Base-by-base conservation (phyloP, 2,888 invertebrate genomes). In the Tinea trinotella region DNA sequence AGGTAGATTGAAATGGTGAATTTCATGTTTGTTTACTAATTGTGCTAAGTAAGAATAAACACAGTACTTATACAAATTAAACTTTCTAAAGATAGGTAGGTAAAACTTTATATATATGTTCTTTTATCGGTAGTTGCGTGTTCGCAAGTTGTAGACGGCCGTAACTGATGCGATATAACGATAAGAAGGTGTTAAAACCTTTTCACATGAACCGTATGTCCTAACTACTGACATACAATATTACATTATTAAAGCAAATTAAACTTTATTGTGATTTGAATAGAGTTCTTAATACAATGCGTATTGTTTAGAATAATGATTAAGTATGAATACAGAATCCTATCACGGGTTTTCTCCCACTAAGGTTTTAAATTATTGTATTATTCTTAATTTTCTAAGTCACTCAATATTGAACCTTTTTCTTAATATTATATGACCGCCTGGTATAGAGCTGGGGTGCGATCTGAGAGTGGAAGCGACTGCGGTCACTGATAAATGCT, bases 181-280 rank as follows among this genome's bases (percentile, higher is more conserved):
- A 40, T 40, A 40, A 40, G 40, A 40, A 40, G 40, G 40, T 40
- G 40, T 40, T 40, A 40, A 40, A 40, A 40, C 40, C 40, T 40
- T 40, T 40, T 40, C 40, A 40, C 40, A 40, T 15, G 13, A 40
- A 40, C 6, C 40, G 40, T 40, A 40, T 40, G 40, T 40, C 40
- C 40, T 40, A 40, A 40, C 40, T 40, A 40, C 40, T 40, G 40
- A 40, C 40, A 40, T 40, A 40, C 40, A 40, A 40, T 13, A 13
- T 13, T 40, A 40, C 24, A 7, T 24, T 7, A 24, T 24, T 7
- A 12, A 2, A 40, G 40, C 40, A 40, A 40, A 15, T 13, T 40
- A 40, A 7, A 2, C 40, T 12, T 40, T 40, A 40, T 15, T 40
- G 3, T 40, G 7, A 30, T 2, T 30, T 30, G n/a, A 24, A 9